Percentiles rank a stretch among this genome's conserved stretches.
phyloP scores from a whole-genome alignment of 2,113 vertebrate genomes.

The Leuciscus idus region DNA sequence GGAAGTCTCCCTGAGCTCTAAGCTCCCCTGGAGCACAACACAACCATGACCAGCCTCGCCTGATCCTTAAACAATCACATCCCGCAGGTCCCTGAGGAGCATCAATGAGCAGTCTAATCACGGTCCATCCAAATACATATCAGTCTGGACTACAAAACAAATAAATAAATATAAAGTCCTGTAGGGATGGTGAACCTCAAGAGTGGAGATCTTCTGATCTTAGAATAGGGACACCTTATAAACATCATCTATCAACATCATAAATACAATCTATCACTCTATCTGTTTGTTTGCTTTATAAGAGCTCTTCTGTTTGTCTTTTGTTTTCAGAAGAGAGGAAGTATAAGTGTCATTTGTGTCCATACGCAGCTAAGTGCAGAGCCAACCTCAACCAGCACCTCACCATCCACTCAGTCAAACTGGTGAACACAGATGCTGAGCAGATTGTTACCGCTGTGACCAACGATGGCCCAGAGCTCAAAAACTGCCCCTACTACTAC shows the following conservation, averaged over 20 bases:
- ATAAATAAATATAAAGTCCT: not conserved
- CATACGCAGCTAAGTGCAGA: conserved; percentile 98
- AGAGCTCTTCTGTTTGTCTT: conserved; percentile 36
- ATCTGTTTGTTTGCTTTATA: not conserved
- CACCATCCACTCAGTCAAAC: conserved; percentile 97
- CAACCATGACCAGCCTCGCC: conserved; percentile 10
- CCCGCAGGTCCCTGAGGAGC: conserved; percentile 11
- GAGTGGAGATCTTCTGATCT: not conserved
- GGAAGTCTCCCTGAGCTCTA: conserved; percentile 17
- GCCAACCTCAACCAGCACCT: conserved; percentile 99
- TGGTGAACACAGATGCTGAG: conserved; percentile 94
- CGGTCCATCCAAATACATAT: conserved; percentile 7
- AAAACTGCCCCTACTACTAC: conserved; percentile 95
- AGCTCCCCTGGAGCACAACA: conserved; percentile 29
- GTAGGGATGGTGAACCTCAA: not conserved
- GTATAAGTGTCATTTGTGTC: conserved; percentile 99
- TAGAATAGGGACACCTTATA: conserved; percentile 9
- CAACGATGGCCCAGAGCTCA: conserved; percentile 86
- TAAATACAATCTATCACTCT: not conserved
- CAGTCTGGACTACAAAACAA: not conserved
- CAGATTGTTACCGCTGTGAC: conserved; percentile 93
- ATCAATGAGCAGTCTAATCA: conserved; percentile 24
- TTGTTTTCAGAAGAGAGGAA: conserved; percentile 90
- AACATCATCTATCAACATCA: not conserved
- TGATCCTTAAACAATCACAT: conserved; percentile 26